phyloP scores from a whole-genome alignment of 1,140 invertebrate species.

The Thereuonema tuberculata region DNA sequence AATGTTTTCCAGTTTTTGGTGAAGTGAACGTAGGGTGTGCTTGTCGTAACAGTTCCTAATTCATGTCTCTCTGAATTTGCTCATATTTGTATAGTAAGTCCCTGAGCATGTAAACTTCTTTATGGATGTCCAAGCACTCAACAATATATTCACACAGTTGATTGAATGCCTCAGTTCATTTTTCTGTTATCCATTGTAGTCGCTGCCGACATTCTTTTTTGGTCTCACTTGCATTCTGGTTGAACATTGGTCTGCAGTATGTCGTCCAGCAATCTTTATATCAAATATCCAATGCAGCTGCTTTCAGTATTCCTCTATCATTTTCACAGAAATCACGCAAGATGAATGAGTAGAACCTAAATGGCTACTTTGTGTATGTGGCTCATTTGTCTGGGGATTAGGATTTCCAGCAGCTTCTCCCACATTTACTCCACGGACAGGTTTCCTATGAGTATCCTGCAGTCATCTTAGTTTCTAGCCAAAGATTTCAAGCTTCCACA shows the following conservation, averaged over 20 bases:
- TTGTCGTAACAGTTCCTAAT: neutral
- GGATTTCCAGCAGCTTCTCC: neutral
- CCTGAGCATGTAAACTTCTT: conserved; percentile 1
- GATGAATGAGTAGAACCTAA: neutral
- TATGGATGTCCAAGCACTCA: conserved; percentile 3
- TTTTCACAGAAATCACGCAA: neutral
- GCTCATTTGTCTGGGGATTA: neutral
- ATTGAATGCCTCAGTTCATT: neutral
- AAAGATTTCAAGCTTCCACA: neutral
- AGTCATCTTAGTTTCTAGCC: neutral
- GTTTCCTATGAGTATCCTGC: neutral
- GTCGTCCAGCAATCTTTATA: neutral
- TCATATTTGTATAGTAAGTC: neutral
- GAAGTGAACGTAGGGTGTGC: neutral
- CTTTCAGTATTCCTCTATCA: conserved; percentile 5
- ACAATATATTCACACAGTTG: conserved; percentile 1
- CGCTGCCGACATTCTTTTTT: conserved; percentile 2
- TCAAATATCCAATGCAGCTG: neutral
- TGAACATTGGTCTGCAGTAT: neutral
- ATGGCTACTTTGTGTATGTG: neutral
- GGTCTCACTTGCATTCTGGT: neutral
- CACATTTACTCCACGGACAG: neutral
- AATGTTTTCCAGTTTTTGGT: conserved; percentile 1
- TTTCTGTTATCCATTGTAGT: conserved; percentile 1
- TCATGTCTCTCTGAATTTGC: neutral